Evolutionary conservation across 2,113 vertebrate species (phyloP).

Genomic region (Malurus alboscapulatus): DNA sequence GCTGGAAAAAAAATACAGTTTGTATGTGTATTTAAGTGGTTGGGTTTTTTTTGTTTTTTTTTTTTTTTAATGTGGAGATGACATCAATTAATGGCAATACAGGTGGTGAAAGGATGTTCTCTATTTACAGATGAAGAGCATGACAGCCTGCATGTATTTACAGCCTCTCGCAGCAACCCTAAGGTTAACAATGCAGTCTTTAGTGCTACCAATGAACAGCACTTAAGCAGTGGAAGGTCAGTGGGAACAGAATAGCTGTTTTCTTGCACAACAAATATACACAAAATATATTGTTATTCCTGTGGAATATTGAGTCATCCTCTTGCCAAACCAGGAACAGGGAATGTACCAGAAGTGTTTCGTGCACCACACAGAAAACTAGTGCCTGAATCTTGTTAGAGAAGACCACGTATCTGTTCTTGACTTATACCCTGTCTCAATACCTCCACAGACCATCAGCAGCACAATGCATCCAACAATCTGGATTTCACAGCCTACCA

Average conservation of each 20-base stretch:
- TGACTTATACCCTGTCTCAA: neutral
- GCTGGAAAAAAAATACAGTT: neutral
- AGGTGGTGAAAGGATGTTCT: neutral
- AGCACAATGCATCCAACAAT: neutral
- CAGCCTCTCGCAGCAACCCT: neutral
- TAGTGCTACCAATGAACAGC: neutral
- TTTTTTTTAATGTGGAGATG: neutral
- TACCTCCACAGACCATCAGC: neutral
- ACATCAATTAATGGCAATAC: neutral
- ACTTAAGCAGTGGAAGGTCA: neutral
- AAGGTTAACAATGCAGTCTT: neutral
- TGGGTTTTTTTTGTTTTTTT: too few relatives aligned
- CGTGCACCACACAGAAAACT: neutral
- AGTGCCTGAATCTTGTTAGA: neutral
- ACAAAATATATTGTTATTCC: neutral
- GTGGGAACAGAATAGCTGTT: neutral
- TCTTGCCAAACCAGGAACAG: neutral
- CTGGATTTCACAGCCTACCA: neutral
- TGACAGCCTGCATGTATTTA: neutral
- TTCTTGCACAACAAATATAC: neutral
- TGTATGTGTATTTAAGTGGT: neutral
- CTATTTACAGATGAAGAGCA: neutral
- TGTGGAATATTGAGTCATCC: neutral
- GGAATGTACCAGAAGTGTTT: neutral
- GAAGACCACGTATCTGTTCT: neutral